A percentile compares a stretch with the other conserved stretches of the same genome.
These are phyloP conservation scores for Anolis carolinensis DNA, from an alignment of 2,113 vertebrate genomes.

Conservation along the genomic window DNA sequence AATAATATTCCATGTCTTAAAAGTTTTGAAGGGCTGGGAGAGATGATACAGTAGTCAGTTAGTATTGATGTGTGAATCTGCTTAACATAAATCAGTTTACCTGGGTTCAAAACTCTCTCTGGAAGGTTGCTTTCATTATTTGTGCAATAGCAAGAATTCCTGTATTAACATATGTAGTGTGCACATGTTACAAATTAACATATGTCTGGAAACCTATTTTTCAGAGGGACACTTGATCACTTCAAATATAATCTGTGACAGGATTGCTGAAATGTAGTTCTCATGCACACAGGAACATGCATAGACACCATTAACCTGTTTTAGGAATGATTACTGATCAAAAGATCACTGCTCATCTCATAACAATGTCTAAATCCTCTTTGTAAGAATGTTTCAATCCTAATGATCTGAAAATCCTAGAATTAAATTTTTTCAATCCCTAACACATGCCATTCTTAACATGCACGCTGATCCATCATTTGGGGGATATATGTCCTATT, in stretches of 20 bases:
- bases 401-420: background rate
- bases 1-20: no score
- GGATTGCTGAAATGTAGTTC: constrained; percentile 13
- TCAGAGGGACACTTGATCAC: constrained; percentile 45
- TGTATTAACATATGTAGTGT: no score
- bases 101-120: no score
- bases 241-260: background rate
- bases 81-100: no score
- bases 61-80: no score
- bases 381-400: constrained; percentile 11
- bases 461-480: background rate
- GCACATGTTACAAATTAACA: no score
- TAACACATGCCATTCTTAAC: background rate
- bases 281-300: constrained; percentile 30
- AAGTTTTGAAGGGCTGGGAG: no score
- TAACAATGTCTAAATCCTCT: background rate
- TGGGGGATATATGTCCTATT: background rate
- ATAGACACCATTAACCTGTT: constrained; percentile 29
- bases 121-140: no score
- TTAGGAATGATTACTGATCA: constrained; percentile 52
- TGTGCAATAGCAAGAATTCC: no score
- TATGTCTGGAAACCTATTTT: constrained; percentile 34
- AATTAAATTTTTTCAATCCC: background rate
- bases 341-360: constrained; percentile 41
- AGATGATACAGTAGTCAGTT: no score